phyloP scores from a whole-genome alignment of 92 coral and sea anemone species.

The Montipora capitata region DNA sequence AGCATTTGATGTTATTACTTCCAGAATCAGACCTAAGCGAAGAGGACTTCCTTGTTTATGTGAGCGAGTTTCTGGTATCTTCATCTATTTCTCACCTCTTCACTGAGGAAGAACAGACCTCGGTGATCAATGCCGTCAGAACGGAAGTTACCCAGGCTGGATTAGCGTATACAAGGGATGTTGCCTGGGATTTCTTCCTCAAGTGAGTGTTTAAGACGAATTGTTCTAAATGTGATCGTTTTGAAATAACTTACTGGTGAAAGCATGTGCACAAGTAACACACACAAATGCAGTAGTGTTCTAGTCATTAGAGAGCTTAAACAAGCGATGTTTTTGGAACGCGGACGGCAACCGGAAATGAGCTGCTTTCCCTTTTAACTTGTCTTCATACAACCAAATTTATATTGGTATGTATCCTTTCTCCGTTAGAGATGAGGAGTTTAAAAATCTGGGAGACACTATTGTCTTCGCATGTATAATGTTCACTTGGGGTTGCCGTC shows the following conservation, averaged over 20 bases:
- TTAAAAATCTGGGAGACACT: too few relatives aligned
- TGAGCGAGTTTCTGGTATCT: constrained; percentile 98
- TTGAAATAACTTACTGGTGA: not conserved
- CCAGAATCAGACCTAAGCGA: constrained; percentile 92
- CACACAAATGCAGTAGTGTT: not conserved
- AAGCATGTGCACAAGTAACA: too few relatives aligned
- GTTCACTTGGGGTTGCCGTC: too few relatives aligned
- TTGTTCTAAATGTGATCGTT: not conserved
- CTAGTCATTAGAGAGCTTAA: not conserved
- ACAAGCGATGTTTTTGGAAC: too few relatives aligned
- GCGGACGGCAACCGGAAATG: too few relatives aligned
- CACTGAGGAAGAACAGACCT: constrained; percentile 97
- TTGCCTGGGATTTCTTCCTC: constrained; percentile 99
- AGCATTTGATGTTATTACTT: constrained; percentile 88
- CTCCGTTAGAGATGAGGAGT: too few relatives aligned
- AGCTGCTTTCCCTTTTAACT: too few relatives aligned
- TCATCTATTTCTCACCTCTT: constrained; percentile 96
- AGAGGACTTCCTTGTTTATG: constrained; percentile 91
- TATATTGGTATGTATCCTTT: too few relatives aligned
- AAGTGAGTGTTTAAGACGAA: constrained; percentile 71
- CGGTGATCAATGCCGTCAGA: constrained; percentile 97
- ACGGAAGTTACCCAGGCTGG: constrained; percentile 99
- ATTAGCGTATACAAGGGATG: constrained; percentile 97
- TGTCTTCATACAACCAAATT: too few relatives aligned
- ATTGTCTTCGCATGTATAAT: too few relatives aligned